Evolutionary conservation across 2,113 vertebrate genomes (phyloP).

Genomic region (Sphyrna mokarran): DNA sequence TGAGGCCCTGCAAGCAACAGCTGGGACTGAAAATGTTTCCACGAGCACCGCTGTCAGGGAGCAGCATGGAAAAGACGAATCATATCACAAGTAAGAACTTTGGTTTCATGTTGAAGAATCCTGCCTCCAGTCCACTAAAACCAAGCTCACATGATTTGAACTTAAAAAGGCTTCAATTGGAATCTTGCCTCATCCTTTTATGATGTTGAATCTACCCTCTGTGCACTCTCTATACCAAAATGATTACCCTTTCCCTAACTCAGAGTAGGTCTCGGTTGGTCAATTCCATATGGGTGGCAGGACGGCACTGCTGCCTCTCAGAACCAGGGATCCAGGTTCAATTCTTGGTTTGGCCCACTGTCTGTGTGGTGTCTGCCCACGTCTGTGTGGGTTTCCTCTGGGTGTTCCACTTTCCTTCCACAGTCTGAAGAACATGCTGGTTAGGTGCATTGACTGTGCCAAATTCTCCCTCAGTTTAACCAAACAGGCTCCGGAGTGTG

Average conservation of each 20-base stretch:
- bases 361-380: no score
- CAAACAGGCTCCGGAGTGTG: no score
- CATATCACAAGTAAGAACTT: constrained; percentile 63
- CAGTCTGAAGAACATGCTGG: no score
- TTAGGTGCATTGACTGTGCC: no score
- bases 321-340: no score
- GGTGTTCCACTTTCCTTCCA: no score
- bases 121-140: background rate
- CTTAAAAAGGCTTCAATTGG: background rate
- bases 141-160: background rate
- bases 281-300: no score
- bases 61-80: constrained; percentile 82
- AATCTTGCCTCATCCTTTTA: background rate
- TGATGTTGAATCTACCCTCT: background rate
- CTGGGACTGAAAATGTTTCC: constrained; percentile 61
- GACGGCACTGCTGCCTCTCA: no score
- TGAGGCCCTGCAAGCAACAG: constrained; percentile 60
- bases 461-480: no score
- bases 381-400: no score
- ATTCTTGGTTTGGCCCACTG: no score
- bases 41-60: constrained; percentile 57
- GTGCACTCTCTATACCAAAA: background rate
- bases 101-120: background rate
- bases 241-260: background rate
- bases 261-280: background rate